A percentile compares a stretch with the other conserved stretches of the same genome.
Conservation (phyloP, 2,888 invertebrate species). For the Aplocera efformata region DNA sequence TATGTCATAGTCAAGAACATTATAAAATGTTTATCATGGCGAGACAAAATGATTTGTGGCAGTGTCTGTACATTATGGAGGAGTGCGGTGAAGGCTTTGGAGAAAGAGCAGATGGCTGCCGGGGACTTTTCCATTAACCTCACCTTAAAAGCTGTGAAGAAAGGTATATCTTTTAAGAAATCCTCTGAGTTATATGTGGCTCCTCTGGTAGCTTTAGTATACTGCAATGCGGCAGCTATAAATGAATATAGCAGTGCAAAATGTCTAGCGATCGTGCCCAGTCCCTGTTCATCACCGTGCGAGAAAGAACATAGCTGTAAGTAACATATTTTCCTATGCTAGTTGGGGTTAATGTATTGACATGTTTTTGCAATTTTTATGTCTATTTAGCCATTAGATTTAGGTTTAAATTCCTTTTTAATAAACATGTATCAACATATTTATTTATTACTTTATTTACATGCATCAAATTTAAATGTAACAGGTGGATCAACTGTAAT, state of each 20-base stretch:
- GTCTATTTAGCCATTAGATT: no score
- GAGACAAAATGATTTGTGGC: slow-evolving; percentile 60
- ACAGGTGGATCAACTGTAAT: no score
- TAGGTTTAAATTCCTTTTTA: no score
- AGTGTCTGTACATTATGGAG: slow-evolving; percentile 64
- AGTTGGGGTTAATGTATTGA: no score
- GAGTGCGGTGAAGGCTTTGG: slow-evolving; percentile 53
- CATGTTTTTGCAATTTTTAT: no score
- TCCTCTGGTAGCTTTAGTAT: slow-evolving; percentile 57
- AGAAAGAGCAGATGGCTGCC: slow-evolving; percentile 52
- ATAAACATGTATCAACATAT: no score
- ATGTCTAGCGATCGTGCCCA: slow-evolving; percentile 48
- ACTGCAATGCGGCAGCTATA: slow-evolving; percentile 43
- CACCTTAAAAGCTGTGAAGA: slow-evolving; percentile 32
- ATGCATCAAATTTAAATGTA: no score
- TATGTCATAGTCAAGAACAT: slow-evolving; percentile 71
- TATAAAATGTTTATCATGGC: slow-evolving; percentile 62
- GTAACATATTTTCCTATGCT: slow-evolving; percentile 38
- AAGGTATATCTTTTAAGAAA: slow-evolving; percentile 45
- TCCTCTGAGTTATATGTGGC: slow-evolving; percentile 54
- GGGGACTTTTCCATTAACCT: slow-evolving; percentile 58
- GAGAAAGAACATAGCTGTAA: slow-evolving; percentile 60
- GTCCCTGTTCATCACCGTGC: slow-evolving; percentile 55
- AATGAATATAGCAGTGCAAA: slow-evolving; percentile 26
- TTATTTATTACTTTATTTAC: no score